Evolutionary conservation across 2,113 vertebrate genomes (phyloP).

Genomic region (Isichthys henryi): DNA sequence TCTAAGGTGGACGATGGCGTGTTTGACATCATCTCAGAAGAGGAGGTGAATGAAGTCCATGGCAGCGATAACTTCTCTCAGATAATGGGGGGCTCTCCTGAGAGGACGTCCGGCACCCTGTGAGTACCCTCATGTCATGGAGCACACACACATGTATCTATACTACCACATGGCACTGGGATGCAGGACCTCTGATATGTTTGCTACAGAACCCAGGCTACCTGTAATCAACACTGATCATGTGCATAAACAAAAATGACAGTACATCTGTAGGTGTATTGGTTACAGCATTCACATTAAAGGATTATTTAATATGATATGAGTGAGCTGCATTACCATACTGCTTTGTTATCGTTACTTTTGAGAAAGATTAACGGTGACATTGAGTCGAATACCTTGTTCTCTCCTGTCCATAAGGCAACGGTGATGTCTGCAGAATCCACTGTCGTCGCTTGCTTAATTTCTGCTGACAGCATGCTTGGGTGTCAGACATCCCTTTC

Average conservation of each 20-base stretch:
- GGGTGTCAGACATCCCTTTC: not conserved
- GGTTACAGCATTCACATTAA: not conserved
- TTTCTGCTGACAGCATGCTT: not conserved
- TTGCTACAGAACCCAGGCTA: not conserved
- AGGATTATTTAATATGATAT: not conserved
- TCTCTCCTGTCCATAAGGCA: not conserved
- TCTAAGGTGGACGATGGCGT: constrained; percentile 67
- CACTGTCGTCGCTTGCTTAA: not conserved
- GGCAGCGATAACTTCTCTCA: constrained; percentile 61
- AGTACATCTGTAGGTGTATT: not conserved
- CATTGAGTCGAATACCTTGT: not conserved
- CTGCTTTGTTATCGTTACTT: not conserved
- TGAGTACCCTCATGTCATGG: constrained; percentile 59
- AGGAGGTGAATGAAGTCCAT: constrained; percentile 76
- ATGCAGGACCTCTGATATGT: not conserved
- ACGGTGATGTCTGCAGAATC: not conserved
- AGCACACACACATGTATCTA: not conserved
- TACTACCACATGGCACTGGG: not conserved
- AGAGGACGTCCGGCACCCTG: constrained; percentile 52
- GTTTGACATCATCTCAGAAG: constrained; percentile 93
- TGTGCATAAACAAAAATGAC: not conserved
- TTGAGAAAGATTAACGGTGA: not conserved
- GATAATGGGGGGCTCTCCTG: constrained; percentile 58
- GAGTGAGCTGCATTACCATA: not conserved
- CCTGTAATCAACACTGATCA: not conserved